phyloP scores from a whole-genome alignment of 1,140 invertebrate species.

The Zaprionus vittiger region DNA sequence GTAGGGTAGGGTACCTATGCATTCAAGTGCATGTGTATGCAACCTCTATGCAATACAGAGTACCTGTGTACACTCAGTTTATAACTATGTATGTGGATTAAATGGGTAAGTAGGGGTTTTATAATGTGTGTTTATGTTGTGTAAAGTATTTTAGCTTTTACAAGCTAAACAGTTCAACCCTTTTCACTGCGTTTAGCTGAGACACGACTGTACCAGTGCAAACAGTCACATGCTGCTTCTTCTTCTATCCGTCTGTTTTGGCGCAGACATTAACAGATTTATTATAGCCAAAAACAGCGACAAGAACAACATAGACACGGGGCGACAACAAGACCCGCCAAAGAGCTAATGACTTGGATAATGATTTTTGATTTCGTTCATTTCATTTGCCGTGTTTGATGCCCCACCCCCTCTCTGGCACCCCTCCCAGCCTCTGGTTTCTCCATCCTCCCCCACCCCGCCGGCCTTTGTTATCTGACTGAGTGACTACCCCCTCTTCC shows the following conservation, averaged over 20 bases:
- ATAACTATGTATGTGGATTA: background rate
- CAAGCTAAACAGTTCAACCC: background rate
- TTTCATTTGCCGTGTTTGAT: slow-evolving; percentile 56
- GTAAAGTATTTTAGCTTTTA: no score
- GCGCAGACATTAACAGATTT: slow-evolving; percentile 64
- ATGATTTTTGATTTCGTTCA: slow-evolving; percentile 70
- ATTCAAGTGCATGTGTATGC: background rate
- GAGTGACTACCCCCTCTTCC: slow-evolving; percentile 1
- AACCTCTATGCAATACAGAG: background rate
- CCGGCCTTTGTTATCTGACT: slow-evolving; percentile 19
- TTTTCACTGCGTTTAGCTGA: background rate
- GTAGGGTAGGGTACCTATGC: background rate
- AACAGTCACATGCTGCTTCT: background rate
- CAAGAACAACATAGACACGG: background rate
- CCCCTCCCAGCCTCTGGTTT: background rate
- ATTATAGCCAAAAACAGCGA: slow-evolving; percentile 53
- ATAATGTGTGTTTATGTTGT: no score
- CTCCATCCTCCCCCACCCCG: background rate
- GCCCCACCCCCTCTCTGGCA: background rate
- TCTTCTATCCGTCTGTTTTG: slow-evolving; percentile 4
- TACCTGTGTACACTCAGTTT: slow-evolving; percentile 8
- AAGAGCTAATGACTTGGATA: slow-evolving; percentile 76
- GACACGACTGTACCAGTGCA: slow-evolving; percentile 12
- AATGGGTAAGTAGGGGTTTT: no score
- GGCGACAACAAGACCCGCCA: slow-evolving; percentile 59